Evolutionary conservation across 2,888 invertebrate species (phyloP).

Genomic region (Aricia artaxerxes): DNA sequence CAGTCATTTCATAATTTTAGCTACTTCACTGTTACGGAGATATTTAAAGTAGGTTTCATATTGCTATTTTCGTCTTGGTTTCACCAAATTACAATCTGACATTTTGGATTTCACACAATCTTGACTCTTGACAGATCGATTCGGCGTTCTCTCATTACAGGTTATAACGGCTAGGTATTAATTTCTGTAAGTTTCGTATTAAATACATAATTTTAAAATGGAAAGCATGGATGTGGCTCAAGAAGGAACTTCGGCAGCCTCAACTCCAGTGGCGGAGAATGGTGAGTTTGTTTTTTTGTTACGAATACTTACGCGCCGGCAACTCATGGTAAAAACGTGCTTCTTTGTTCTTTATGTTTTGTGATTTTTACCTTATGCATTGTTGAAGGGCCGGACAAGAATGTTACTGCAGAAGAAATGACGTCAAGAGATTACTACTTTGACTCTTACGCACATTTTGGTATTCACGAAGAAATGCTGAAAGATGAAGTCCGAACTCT

Average conservation of each 20-base stretch:
- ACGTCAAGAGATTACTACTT: constrained; percentile 99
- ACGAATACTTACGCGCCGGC: constrained; percentile 48
- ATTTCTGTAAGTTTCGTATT: constrained; percentile 40
- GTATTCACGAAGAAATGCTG: constrained; percentile 99
- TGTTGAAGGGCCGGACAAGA: constrained; percentile 69
- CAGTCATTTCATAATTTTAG: background rate
- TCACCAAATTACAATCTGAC: background rate
- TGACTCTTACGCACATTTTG: constrained; percentile 99
- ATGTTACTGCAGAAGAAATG: constrained; percentile 94
- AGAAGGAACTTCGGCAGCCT: constrained; percentile 66
- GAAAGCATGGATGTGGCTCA: constrained; percentile 77
- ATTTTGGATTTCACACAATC: background rate
- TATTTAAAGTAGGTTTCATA: background rate
- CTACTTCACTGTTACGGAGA: background rate
- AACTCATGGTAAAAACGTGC: constrained; percentile 64
- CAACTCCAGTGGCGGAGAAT: constrained; percentile 71
- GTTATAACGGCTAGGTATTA: constrained; percentile 51
- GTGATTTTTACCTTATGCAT: constrained; percentile 33
- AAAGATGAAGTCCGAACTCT: constrained; percentile 99
- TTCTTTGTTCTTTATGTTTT: constrained; percentile 49
- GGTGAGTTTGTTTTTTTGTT: constrained; percentile 56
- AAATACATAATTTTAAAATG: constrained; percentile 55
- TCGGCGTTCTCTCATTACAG: constrained; percentile 52
- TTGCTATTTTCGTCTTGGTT: background rate
- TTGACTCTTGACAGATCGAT: constrained; percentile 7